Evolutionary conservation across 2,797 vertebrate species (phyloP).

Genomic region (Rhynchonycteris naso): DNA sequence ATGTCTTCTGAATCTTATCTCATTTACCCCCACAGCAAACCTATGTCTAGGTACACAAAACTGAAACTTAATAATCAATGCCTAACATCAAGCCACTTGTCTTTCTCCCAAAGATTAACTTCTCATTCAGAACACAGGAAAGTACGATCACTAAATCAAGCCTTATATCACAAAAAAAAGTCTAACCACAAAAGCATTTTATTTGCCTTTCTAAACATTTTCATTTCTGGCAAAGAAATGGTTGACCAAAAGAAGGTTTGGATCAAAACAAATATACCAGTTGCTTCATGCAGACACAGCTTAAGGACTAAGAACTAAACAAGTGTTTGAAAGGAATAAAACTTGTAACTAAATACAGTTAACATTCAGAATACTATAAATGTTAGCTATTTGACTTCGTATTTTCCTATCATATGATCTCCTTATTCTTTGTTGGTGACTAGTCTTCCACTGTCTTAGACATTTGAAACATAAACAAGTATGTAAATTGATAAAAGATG

Average conservation of each 20-base stretch:
- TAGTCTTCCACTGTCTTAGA: conserved; percentile 55
- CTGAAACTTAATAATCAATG: conserved; percentile 11
- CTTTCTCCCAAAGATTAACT: conserved; percentile 29
- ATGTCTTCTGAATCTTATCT: neutral
- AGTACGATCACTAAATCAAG: neutral
- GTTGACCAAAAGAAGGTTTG: neutral
- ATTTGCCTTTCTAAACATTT: conserved; percentile 59
- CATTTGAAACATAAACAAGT: conserved; percentile 62
- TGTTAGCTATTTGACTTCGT: conserved; percentile 25
- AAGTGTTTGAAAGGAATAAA: conserved; percentile 33
- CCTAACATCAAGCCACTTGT: neutral
- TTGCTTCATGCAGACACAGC: neutral
- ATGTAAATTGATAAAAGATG: conserved; percentile 69
- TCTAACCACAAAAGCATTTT: conserved; percentile 32
- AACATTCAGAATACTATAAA: conserved; percentile 47
- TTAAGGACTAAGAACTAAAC: conserved; percentile 9
- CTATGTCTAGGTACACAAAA: neutral
- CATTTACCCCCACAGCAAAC: neutral
- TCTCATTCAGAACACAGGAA: conserved; percentile 41
- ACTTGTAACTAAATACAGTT: conserved; percentile 54
- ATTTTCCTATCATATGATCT: conserved; percentile 51
- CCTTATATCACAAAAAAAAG: neutral
- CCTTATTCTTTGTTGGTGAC: conserved; percentile 49
- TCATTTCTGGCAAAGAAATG: conserved; percentile 36
- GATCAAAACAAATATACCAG: conserved; percentile 40